These are phyloP conservation scores for Leptinotarsa lineolata DNA, from an alignment of 1,140 invertebrate species.

Conservation along the genomic window DNA sequence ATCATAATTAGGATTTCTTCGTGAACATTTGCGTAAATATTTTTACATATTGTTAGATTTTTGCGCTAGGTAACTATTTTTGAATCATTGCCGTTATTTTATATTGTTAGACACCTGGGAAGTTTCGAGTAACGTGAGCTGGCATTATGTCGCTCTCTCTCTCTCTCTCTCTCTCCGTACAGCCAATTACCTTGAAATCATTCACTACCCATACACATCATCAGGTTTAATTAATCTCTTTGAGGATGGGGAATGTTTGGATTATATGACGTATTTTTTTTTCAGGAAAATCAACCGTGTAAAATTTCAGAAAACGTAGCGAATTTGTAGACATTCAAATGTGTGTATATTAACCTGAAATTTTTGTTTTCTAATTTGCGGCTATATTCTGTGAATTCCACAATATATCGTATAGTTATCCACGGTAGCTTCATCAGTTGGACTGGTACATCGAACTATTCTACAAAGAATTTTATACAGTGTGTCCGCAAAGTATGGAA, in stretches of 20 bases:
- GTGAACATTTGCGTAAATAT: conserved; percentile 22
- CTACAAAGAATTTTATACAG: too few relatives aligned
- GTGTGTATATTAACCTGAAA: too few relatives aligned
- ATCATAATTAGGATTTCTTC: conserved; percentile 18
- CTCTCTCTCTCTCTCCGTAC: neutral
- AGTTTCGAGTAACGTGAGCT: neutral
- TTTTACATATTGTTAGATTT: conserved; percentile 25
- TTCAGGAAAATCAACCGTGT: neutral
- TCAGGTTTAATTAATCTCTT: neutral
- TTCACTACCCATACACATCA: neutral
- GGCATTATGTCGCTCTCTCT: neutral
- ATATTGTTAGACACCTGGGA: conserved; percentile 8
- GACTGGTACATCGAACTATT: too few relatives aligned
- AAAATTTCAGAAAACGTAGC: neutral
- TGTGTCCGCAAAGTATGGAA: too few relatives aligned
- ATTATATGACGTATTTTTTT: neutral
- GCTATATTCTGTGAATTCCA: too few relatives aligned
- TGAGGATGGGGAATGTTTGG: neutral
- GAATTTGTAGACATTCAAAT: too few relatives aligned
- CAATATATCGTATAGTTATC: too few relatives aligned
- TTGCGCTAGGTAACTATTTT: conserved; percentile 14
- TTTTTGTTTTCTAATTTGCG: too few relatives aligned
- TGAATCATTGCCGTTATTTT: neutral
- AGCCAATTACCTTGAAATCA: neutral
- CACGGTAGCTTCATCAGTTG: too few relatives aligned